A percentile compares a stretch with the other conserved stretches of the same genome.
phyloP scores from a whole-genome alignment of 2,888 invertebrate species.

The Cryptus armator region DNA sequence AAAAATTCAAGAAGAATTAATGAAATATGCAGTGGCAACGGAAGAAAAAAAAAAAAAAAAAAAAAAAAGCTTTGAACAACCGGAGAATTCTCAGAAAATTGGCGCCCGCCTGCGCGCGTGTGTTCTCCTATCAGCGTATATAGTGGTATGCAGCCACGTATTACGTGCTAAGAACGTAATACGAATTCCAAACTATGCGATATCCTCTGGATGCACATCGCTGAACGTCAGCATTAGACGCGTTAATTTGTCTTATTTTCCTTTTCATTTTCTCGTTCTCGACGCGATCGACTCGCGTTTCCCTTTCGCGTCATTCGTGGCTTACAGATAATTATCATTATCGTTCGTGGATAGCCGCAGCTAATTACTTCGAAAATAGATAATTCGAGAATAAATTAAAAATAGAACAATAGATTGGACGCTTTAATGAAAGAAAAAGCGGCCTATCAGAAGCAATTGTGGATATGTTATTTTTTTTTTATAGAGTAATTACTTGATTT shows the following conservation, averaged over 20 bases:
- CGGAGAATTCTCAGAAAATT: conserved; percentile 22
- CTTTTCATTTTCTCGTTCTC: conserved; percentile 71
- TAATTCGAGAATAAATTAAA: background rate
- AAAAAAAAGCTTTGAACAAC: background rate
- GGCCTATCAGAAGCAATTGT: background rate
- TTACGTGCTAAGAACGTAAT: conserved; percentile 48
- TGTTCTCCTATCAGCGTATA: conserved; percentile 34
- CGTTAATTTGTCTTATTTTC: conserved; percentile 74
- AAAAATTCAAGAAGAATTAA: conserved; percentile 7
- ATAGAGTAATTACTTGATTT: too few relatives aligned
- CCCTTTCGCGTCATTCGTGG: conserved; percentile 51
- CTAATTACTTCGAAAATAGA: background rate
- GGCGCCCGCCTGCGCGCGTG: background rate
- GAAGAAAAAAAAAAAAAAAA: conserved; percentile 12
- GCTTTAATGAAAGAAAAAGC: background rate
- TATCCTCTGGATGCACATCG: conserved; percentile 75
- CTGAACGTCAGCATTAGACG: conserved; percentile 69
- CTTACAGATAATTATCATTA: background rate
- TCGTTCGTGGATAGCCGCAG: background rate
- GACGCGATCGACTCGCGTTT: conserved; percentile 42
- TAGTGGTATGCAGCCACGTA: background rate
- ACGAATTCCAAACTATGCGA: conserved; percentile 29
- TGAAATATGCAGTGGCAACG: conserved; percentile 19
- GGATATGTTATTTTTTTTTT: too few relatives aligned
- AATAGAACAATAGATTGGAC: background rate